These are phyloP conservation scores for Xiphophorus birchmanni DNA, from an alignment of 2,797 vertebrate genomes.

Conservation along the genomic window DNA sequence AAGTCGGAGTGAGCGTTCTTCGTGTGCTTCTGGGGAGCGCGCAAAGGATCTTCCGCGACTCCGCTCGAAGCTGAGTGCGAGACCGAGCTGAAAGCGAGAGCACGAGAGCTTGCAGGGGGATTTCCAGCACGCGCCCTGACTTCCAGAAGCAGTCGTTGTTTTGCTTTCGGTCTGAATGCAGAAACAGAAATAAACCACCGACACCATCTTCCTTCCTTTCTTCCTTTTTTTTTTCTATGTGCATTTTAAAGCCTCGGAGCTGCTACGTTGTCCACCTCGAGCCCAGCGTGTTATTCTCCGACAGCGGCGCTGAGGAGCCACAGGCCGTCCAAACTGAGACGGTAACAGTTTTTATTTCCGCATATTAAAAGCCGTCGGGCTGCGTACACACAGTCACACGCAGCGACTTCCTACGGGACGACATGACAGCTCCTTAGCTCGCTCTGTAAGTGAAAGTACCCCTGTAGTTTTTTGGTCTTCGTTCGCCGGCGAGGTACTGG, in stretches of 20 bases:
- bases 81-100: constrained; percentile 56
- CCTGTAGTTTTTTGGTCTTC: constrained; percentile 48
- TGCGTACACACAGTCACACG: not conserved
- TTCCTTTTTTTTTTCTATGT: constrained; percentile 10
- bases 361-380: constrained; percentile 39
- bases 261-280: constrained; percentile 6
- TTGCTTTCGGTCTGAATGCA: constrained; percentile 96
- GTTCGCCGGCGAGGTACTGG: constrained; percentile 51
- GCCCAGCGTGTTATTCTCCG: not conserved
- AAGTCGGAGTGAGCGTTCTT: constrained; percentile 49
- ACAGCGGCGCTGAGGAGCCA: constrained; percentile 32
- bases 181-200: constrained; percentile 79
- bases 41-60: constrained; percentile 77
- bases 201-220: constrained; percentile 35
- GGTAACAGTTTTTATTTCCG: constrained; percentile 69
- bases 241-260: constrained; percentile 1
- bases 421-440: constrained; percentile 47
- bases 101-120: constrained; percentile 80
- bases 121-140: constrained; percentile 83
- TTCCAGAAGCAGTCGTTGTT: constrained; percentile 84
- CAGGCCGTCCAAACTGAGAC: constrained; percentile 53
- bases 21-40: constrained; percentile 45
- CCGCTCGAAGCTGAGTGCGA: too few relatives aligned
- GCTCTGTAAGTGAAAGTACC: constrained; percentile 73
- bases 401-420: constrained; percentile 43